Base-by-base conservation (phyloP, 2,113 vertebrate species). In the Ceratotherium simum region DNA sequence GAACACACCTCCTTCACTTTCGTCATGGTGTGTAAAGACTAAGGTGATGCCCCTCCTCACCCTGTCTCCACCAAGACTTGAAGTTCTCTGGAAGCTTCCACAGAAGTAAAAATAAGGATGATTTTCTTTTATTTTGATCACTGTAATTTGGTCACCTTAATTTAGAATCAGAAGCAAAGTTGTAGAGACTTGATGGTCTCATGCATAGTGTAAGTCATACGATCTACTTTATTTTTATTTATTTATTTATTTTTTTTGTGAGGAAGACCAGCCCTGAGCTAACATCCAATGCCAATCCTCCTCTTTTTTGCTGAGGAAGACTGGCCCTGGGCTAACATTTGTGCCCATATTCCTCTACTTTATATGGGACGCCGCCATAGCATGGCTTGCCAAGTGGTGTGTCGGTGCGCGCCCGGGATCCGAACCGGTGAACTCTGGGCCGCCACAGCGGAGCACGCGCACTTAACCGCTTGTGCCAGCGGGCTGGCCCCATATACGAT, bases 71-170 rank as follows among this genome's bases (percentile, higher is more conserved):
- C 8, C 18, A 58, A 60, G 39, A 87, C 56, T 29, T 54, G 23
- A 64, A 70, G 6, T 76, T 58, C 64, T 93, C 29, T 33, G n/a
- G 58, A 54, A 90, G 17, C 16, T 69, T 97, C 27, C 29, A 67
- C 7, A 58, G 70, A 96, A 69, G 51, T 81, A 80, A 88, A 84
- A 88, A 73, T 62, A 94, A 72, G 25, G 60, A 62, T 13, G 42
- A 31, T 21, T 90, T 93, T 23, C 11, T 84, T 91, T 94, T 25
- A 86, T 76, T 94, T 93, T 82, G 70, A 78, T 48, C 14, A 62
- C 3, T 58, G 1, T 65, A 60, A 81, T 90, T 36, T 80, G 56
- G 36, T 23, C 6, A 51, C 56, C 29, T 84, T 83, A 64, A n/a
- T 81, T 95, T 88, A 91, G 33, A 82, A 51, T 10, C 48, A 39